phyloP scores from a whole-genome alignment of 1,140 invertebrate species.

The Diplogasteroides magnus region DNA sequence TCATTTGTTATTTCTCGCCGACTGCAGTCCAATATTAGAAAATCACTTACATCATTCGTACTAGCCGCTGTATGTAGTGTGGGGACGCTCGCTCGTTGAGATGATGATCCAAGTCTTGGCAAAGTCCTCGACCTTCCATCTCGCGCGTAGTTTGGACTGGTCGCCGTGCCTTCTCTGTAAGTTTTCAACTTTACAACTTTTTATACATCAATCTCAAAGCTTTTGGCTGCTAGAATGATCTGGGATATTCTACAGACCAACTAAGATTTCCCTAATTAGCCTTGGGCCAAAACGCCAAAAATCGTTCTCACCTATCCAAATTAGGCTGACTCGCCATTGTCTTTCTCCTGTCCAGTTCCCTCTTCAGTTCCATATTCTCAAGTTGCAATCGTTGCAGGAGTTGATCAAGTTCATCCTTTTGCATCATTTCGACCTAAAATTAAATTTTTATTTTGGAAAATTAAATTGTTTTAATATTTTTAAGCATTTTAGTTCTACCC shows the following conservation, averaged over 20 bases:
- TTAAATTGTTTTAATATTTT: too few species aligned
- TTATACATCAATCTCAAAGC: neutral
- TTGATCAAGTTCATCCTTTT: slow-evolving; percentile 53
- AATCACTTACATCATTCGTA: slow-evolving; percentile 22
- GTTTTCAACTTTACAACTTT: neutral
- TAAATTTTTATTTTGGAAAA: too few species aligned
- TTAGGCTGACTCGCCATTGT: slow-evolving; percentile 37
- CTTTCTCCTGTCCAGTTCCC: slow-evolving; percentile 34
- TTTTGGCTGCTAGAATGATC: neutral
- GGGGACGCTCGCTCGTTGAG: slow-evolving; percentile 17
- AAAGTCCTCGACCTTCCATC: slow-evolving; percentile 12
- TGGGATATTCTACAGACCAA: too few species aligned
- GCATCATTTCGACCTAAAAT: slow-evolving; percentile 45
- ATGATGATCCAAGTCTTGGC: slow-evolving; percentile 14
- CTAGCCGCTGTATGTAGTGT: slow-evolving; percentile 16
- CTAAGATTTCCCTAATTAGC: too few species aligned
- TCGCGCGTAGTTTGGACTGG: neutral
- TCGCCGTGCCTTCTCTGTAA: slow-evolving; percentile 2
- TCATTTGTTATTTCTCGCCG: too few species aligned
- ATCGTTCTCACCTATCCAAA: slow-evolving; percentile 31
- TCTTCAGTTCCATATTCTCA: slow-evolving; percentile 43
- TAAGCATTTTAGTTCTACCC: too few species aligned
- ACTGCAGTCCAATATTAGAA: too few species aligned
- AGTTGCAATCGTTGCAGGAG: slow-evolving; percentile 48
- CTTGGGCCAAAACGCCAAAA: too few species aligned